Percentiles rank a stretch among this genome's conserved stretches.
Conservation (phyloP, 2,113 vertebrate genomes). For the Ranitomeya imitator region DNA sequence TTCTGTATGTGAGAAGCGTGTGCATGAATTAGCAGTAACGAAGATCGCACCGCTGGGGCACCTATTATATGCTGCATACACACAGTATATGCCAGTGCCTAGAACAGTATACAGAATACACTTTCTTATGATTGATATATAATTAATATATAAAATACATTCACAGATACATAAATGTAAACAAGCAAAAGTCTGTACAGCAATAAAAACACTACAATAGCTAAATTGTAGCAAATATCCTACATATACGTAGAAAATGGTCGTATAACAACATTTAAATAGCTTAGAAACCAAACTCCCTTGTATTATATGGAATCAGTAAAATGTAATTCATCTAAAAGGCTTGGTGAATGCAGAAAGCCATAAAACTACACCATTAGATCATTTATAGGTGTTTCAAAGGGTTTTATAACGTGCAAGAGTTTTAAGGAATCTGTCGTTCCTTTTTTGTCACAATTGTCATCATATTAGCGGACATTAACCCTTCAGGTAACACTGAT, state of each 20-base stretch:
- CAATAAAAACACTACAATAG: neutral
- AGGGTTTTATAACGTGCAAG: conserved; percentile 47
- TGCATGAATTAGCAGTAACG: too few species aligned
- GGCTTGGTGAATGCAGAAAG: conserved; percentile 10
- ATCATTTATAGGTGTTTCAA: conserved; percentile 45
- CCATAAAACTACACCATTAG: conserved; percentile 45
- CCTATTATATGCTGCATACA: too few species aligned
- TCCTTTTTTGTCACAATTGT: conserved; percentile 47
- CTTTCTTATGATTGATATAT: neutral
- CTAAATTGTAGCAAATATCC: neutral
- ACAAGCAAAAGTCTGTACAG: neutral
- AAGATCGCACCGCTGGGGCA: too few species aligned
- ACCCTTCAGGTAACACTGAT: conserved; percentile 50
- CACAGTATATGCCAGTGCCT: neutral
- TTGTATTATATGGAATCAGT: conserved; percentile 27
- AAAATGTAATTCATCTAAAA: conserved; percentile 35
- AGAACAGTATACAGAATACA: neutral
- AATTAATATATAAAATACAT: neutral
- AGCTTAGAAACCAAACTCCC: conserved; percentile 24
- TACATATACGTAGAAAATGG: neutral
- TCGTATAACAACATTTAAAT: neutral
- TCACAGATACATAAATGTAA: neutral
- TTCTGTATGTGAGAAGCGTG: too few species aligned
- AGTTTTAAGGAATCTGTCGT: conserved; percentile 40
- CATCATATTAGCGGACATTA: conserved; percentile 54